Evolutionary conservation across 2,888 invertebrate species (phyloP).

Genomic region (Cosmopolites sordidus): DNA sequence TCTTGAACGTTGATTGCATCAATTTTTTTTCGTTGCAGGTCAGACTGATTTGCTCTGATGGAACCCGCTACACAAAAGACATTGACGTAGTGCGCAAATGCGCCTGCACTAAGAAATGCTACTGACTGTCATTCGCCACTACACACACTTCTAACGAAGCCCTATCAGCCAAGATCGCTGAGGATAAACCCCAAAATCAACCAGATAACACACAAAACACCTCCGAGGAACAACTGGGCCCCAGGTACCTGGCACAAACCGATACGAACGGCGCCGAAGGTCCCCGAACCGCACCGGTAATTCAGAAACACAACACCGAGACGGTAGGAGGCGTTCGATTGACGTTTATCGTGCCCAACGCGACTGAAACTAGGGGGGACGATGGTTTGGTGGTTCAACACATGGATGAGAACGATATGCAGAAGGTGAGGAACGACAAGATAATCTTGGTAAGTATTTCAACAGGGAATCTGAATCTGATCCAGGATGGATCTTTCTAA

Average conservation of each 20-base stretch:
- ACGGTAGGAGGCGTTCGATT: conserved; percentile 30
- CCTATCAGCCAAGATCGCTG: conserved; percentile 12
- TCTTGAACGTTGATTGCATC: no score
- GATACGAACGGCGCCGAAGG: conserved; percentile 20
- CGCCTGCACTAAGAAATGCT: conserved; percentile 90
- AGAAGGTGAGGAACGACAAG: conserved; percentile 28
- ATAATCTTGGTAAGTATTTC: conserved; percentile 27
- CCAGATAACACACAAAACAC: neutral
- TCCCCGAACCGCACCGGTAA: conserved; percentile 23
- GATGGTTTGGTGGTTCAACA: conserved; percentile 45
- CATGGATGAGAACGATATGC: conserved; percentile 34
- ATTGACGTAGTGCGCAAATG: conserved; percentile 96
- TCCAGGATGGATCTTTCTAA: no score
- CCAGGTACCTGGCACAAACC: conserved; percentile 20
- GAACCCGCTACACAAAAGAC: conserved; percentile 90
- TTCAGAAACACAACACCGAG: conserved; percentile 17
- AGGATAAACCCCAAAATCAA: conserved; percentile 9
- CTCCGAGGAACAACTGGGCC: conserved; percentile 11
- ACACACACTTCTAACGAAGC: conserved; percentile 48
- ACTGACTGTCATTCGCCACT: conserved; percentile 65
- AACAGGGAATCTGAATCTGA: no score
- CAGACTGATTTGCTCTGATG: conserved; percentile 87
- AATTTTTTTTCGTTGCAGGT: no score
- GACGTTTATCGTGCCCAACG: conserved; percentile 44
- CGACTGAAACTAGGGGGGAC: conserved; percentile 29